Evolutionary conservation across 1,140 invertebrate genomes (phyloP).

Genomic region (Gonatopus flavifemur): DNA sequence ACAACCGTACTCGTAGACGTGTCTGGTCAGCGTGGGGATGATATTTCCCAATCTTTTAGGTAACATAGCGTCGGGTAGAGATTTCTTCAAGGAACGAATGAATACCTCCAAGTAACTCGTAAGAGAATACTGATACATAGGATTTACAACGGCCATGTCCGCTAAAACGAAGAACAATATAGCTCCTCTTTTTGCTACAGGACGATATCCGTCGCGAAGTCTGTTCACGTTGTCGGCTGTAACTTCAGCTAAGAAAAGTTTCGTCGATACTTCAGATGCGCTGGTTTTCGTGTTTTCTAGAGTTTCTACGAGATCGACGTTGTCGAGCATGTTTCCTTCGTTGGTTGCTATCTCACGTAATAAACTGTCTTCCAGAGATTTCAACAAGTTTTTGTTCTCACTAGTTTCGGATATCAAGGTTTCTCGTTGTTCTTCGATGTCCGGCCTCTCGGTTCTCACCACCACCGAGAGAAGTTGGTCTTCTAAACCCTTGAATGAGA

Average conservation of each 20-base stretch:
- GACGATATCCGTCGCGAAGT: constrained; percentile 77
- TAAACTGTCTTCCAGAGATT: constrained; percentile 80
- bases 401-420: constrained; percentile 81
- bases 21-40: constrained; percentile 79
- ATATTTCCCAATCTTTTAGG: constrained; percentile 76
- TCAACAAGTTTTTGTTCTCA: constrained; percentile 79
- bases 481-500: constrained; percentile 73
- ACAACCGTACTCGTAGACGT: constrained; percentile 87
- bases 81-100: constrained; percentile 74
- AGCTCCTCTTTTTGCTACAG: constrained; percentile 80
- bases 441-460: constrained; percentile 77
- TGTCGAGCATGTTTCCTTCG: constrained; percentile 89
- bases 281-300: constrained; percentile 88
- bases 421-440: constrained; percentile 85
- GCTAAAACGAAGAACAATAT: constrained; percentile 87
- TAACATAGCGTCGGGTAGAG: constrained; percentile 74
- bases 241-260: constrained; percentile 70
- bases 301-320: constrained; percentile 79
- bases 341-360: constrained; percentile 79
- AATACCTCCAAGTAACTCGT: constrained; percentile 80
- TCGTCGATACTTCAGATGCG: constrained; percentile 74
- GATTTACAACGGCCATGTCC: constrained; percentile 82
- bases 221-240: constrained; percentile 80
- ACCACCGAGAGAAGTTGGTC: constrained; percentile 87
- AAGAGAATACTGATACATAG: constrained; percentile 91